These are phyloP conservation scores for Caenorhabditis afra DNA, from an alignment of 2,888 invertebrate species.

Conservation along the genomic window DNA sequence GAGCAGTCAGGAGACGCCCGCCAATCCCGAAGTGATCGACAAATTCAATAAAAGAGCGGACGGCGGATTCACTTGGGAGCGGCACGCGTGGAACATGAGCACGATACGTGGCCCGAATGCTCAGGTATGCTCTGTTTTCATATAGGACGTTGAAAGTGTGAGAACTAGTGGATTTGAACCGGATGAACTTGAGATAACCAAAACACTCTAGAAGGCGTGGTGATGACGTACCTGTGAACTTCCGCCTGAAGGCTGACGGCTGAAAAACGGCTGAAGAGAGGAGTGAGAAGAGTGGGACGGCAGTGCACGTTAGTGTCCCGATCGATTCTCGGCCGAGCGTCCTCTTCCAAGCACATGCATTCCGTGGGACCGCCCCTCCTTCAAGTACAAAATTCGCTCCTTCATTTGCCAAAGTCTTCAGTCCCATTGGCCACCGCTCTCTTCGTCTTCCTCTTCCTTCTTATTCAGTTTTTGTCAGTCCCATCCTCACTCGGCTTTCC, in stretches of 20 bases:
- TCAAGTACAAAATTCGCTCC: slow-evolving; percentile 9
- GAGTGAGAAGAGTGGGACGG: too few species aligned
- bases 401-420: background rate
- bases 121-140: slow-evolving; percentile 35
- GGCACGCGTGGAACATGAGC: slow-evolving; percentile 70
- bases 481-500: too few species aligned
- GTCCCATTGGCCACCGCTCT: background rate
- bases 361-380: slow-evolving; percentile 3
- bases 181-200: too few species aligned
- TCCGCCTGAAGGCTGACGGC: too few species aligned
- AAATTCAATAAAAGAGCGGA: slow-evolving; percentile 55
- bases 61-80: slow-evolving; percentile 68
- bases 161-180: too few species aligned
- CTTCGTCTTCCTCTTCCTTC: background rate
- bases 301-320: background rate
- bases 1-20: slow-evolving; percentile 19
- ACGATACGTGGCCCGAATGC: slow-evolving; percentile 68
- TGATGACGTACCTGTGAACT: too few species aligned
- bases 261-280: background rate
- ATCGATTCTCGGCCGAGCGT: background rate
- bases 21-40: slow-evolving; percentile 35
- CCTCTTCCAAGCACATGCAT: background rate
- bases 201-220: too few species aligned
- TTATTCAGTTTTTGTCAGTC: background rate
- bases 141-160: too few species aligned